A percentile compares a stretch with the other conserved stretches of the same genome.
phyloP scores from a whole-genome alignment of 2,888 invertebrate genomes.

The Lacanobia oleracea region DNA sequence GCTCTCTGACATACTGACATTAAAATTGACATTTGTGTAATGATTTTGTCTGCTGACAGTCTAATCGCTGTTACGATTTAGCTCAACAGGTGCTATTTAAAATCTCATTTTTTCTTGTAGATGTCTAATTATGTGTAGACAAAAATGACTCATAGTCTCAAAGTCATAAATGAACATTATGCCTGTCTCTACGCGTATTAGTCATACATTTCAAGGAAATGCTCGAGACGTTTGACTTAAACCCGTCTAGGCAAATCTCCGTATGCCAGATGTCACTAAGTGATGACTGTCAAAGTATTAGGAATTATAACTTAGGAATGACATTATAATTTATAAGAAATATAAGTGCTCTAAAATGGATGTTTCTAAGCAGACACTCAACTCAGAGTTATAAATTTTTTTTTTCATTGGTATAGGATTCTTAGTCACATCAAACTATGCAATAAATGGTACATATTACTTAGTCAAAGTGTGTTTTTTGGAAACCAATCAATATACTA shows the following conservation, averaged over 20 bases:
- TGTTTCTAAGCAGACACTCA: too few species aligned
- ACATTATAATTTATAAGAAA: background rate
- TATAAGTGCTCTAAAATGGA: too few species aligned
- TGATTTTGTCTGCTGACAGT: background rate
- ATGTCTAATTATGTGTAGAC: background rate
- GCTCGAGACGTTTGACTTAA: conserved; percentile 19
- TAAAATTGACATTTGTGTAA: conserved; percentile 9
- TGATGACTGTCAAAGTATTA: conserved; percentile 6
- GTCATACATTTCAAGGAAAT: conserved; percentile 49
- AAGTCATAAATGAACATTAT: conserved; percentile 16
- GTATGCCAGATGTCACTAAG: conserved; percentile 29
- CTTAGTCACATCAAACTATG: too few species aligned
- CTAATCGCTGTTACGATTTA: background rate
- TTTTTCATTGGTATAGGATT: too few species aligned
- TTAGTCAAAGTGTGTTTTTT: too few species aligned
- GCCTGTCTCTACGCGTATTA: conserved; percentile 16
- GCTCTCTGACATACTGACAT: background rate
- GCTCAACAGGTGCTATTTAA: too few species aligned
- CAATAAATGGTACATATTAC: too few species aligned
- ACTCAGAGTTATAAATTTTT: too few species aligned
- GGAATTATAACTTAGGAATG: background rate
- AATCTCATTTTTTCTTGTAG: background rate
- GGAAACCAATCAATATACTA: too few species aligned
- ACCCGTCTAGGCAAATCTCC: conserved; percentile 42
- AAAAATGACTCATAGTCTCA: conserved; percentile 38